These are phyloP conservation scores for Syrphus vitripennis DNA, from an alignment of 2,888 invertebrate species.

Conservation along the genomic window DNA sequence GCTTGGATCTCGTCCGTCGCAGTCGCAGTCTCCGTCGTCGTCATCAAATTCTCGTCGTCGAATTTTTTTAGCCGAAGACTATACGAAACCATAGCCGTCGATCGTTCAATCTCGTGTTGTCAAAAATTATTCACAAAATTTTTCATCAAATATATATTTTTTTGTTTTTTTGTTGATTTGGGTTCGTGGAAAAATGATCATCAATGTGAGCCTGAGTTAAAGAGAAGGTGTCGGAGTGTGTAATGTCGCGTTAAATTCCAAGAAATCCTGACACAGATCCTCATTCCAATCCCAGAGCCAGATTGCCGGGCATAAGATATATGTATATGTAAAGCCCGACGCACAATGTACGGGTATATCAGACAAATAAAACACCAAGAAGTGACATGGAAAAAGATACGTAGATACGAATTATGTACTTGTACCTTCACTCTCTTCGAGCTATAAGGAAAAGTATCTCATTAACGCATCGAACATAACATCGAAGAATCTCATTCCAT, in stretches of 20 bases:
- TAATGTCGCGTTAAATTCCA: constrained; percentile 72
- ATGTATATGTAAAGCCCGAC: constrained; percentile 1
- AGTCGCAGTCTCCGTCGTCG: not conserved
- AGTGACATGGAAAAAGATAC: constrained; percentile 68
- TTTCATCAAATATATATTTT: constrained; percentile 62
- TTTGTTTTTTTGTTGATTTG: not conserved
- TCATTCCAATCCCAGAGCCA: constrained; percentile 62
- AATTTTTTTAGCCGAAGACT: not conserved
- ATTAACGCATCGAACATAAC: constrained; percentile 71
- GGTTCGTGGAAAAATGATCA: constrained; percentile 66
- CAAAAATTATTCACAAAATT: constrained; percentile 72
- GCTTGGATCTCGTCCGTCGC: constrained; percentile 35
- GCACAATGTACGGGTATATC: constrained; percentile 45
- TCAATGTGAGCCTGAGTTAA: constrained; percentile 30
- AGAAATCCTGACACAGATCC: constrained; percentile 71
- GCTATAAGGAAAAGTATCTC: constrained; percentile 61
- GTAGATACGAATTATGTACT: constrained; percentile 26
- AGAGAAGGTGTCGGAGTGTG: constrained; percentile 70
- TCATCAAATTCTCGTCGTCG: not conserved
- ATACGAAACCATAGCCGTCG: constrained; percentile 28
- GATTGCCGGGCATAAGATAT: constrained; percentile 71
- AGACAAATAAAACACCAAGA: constrained; percentile 72
- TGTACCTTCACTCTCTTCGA: constrained; percentile 18
- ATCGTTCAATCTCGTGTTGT: constrained; percentile 70
- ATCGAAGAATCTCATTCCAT: constrained; percentile 61